phyloP scores from a whole-genome alignment of 2,113 vertebrate genomes.

The Trematocara stigmaticum region DNA sequence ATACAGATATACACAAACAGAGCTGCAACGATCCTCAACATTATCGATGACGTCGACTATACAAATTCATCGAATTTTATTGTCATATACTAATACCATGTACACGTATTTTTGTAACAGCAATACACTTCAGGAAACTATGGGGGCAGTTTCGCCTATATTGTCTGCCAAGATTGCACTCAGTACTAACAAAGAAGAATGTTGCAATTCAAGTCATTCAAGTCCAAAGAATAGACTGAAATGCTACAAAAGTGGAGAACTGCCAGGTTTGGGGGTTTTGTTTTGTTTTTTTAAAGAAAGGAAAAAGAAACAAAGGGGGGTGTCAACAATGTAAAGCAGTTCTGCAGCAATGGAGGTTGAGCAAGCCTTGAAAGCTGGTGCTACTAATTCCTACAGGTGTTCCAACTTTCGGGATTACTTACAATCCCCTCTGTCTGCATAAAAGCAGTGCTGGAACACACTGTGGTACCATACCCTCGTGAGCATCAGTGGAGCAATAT shows the following conservation, averaged over 20 bases:
- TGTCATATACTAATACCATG: neutral
- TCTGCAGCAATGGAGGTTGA: too few species aligned
- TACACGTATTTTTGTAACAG: neutral
- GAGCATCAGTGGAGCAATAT: fast-evolving
- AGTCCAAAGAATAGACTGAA: neutral
- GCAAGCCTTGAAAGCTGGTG: too few species aligned
- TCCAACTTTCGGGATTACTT: too few species aligned
- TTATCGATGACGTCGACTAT: neutral
- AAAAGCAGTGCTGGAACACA: too few species aligned
- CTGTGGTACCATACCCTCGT: too few species aligned
- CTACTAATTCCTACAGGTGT: too few species aligned
- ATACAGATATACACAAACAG: neutral
- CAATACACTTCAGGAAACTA: neutral
- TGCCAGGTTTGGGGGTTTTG: neutral
- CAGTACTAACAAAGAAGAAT: neutral
- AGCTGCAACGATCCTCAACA: neutral
- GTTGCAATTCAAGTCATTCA: neutral
- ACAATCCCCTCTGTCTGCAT: too few species aligned
- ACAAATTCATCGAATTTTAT: neutral
- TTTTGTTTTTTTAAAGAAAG: fast-evolving
- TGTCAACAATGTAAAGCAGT: fast-evolving
- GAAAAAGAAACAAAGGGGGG: fast-evolving
- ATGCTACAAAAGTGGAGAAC: neutral
- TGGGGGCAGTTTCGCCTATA: neutral
- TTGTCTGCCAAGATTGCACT: neutral